Percentiles rank a stretch among this genome's conserved stretches.
Conservation (phyloP, 2,113 vertebrate species). For the Romanogobio albipinnatus region DNA sequence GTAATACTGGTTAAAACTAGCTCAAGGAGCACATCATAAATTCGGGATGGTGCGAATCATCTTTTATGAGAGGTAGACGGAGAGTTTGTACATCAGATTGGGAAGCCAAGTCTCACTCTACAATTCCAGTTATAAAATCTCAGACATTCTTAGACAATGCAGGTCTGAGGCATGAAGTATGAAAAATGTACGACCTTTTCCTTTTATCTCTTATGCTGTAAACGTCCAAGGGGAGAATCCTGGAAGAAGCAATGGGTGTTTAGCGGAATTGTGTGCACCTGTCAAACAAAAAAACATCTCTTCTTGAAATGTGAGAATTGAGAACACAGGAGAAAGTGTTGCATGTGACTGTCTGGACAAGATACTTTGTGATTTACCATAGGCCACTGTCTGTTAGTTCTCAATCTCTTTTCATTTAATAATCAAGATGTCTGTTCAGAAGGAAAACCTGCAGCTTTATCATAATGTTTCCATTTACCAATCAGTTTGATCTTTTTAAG, state of each 20-base stretch:
- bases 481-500: slow-evolving; percentile 29
- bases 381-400: slow-evolving; percentile 16
- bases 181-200: slow-evolving; percentile 11
- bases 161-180: slow-evolving; percentile 18
- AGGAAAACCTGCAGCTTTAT: slow-evolving; percentile 40
- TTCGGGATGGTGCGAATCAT: not conserved
- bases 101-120: slow-evolving; percentile 10
- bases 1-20: slow-evolving; percentile 3
- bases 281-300: not conserved
- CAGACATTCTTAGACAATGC: slow-evolving; percentile 23
- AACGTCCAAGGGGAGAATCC: not conserved
- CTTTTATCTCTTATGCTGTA: slow-evolving; percentile 15
- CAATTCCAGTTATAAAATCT: slow-evolving; percentile 14
- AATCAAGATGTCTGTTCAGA: slow-evolving; percentile 52
- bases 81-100: slow-evolving; percentile 13
- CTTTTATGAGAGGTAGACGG: slow-evolving; percentile 27
- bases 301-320: not conserved
- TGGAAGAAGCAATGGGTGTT: slow-evolving; percentile 13
- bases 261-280: slow-evolving; percentile 9
- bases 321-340: slow-evolving; percentile 18
- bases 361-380: not conserved
- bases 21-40: slow-evolving; percentile 10
- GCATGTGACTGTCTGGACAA: slow-evolving; percentile 42
- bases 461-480: slow-evolving; percentile 12
- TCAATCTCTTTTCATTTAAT: slow-evolving; percentile 22